Evolutionary conservation across 2,797 vertebrate genomes (phyloP).

Genomic region (Clarias fuscus): DNA sequence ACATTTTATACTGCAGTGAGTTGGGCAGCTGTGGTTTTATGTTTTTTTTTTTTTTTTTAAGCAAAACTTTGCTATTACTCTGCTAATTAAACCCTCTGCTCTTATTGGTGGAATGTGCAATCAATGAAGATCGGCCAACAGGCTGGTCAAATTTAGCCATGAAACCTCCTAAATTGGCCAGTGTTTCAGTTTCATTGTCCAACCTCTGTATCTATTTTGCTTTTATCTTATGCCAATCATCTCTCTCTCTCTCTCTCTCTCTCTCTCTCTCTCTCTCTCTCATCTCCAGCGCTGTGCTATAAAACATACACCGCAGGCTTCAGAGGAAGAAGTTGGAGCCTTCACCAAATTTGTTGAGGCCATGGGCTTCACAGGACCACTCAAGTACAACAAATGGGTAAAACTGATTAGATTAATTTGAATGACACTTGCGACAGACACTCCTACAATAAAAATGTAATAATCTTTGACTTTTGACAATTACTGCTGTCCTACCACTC

Average conservation of each 20-base stretch:
- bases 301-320: constrained; percentile 80
- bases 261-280: neutral
- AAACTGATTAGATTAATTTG: constrained; percentile 40
- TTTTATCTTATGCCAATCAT: neutral
- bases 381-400: constrained; percentile 99
- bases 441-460: neutral
- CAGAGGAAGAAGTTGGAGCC: constrained; percentile 87
- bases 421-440: neutral
- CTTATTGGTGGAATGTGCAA: too few relatives aligned
- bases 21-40: too few relatives aligned
- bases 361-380: constrained; percentile 93
- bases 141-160: too few relatives aligned
- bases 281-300: constrained; percentile 62
- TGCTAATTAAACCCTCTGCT: too few relatives aligned
- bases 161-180: too few relatives aligned
- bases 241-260: neutral
- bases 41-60: too few relatives aligned
- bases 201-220: neutral
- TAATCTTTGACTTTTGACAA: neutral
- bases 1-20: too few relatives aligned
- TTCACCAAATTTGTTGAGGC: constrained; percentile 95
- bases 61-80: too few relatives aligned
- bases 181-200: too few relatives aligned
- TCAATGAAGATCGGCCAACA: too few relatives aligned
- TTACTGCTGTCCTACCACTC: neutral